These are phyloP conservation scores for Hyperoplus lanceolatus DNA, from an alignment of 2,797 vertebrate species.

Conservation along the genomic window DNA sequence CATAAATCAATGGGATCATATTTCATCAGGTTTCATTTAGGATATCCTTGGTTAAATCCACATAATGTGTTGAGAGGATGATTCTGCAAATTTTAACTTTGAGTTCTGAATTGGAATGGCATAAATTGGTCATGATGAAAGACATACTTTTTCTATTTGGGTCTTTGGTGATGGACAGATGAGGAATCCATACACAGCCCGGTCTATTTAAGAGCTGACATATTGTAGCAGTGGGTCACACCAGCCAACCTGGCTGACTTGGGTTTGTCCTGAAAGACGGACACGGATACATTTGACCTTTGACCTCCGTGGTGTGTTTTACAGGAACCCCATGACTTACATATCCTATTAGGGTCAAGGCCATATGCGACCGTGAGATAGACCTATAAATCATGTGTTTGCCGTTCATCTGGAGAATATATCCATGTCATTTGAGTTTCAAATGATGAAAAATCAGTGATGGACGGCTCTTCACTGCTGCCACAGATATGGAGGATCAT, in stretches of 20 bases:
- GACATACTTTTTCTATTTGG: slow-evolving; percentile 23
- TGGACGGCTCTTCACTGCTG: background rate
- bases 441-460: background rate
- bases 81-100: too few relatives aligned
- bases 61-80: too few relatives aligned
- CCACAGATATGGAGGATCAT: background rate
- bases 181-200: slow-evolving; percentile 41
- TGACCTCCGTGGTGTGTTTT: slow-evolving; percentile 26
- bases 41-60: background rate
- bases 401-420: slow-evolving; percentile 9
- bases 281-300: slow-evolving; percentile 49
- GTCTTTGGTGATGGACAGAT: slow-evolving; percentile 12
- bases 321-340: slow-evolving; percentile 22
- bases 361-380: slow-evolving; percentile 16
- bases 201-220: slow-evolving; percentile 51
- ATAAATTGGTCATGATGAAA: background rate
- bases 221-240: slow-evolving; percentile 26
- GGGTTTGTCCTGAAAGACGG: slow-evolving; percentile 12
- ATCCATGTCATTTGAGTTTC: background rate
- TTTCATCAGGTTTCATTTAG: background rate
- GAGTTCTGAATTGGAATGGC: background rate
- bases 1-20: too few relatives aligned
- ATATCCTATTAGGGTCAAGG: slow-evolving; percentile 39
- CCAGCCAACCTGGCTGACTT: slow-evolving; percentile 25
- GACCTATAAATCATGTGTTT: slow-evolving; percentile 5